These are phyloP conservation scores for Torymus tubicola DNA, from an alignment of 2,888 invertebrate species.

Conservation along the genomic window DNA sequence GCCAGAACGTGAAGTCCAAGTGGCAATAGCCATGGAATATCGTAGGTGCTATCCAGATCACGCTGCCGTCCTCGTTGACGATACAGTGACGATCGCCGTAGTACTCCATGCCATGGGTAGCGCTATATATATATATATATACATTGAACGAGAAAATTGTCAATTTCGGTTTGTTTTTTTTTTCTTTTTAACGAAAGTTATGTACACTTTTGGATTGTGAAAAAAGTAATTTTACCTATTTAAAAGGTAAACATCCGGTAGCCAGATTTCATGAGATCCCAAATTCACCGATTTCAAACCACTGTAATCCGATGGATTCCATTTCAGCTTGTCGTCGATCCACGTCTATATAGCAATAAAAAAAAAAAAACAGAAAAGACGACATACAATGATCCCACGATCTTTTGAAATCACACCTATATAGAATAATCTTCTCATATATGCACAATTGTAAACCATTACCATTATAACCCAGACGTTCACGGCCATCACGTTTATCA, in stretches of 20 bases:
- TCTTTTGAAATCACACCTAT: too few species aligned
- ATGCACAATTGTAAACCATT: slow-evolving; percentile 11
- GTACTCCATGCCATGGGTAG: slow-evolving; percentile 79
- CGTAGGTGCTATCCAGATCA: slow-evolving; percentile 84
- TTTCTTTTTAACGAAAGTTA: neutral
- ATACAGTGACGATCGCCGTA: slow-evolving; percentile 80
- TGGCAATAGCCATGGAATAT: slow-evolving; percentile 83
- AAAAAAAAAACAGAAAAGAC: too few species aligned
- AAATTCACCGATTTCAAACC: slow-evolving; percentile 81
- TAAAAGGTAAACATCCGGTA: slow-evolving; percentile 85
- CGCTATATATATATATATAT: slow-evolving; percentile 77
- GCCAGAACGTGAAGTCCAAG: slow-evolving; percentile 85
- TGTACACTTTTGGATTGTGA: too few species aligned
- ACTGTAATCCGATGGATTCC: slow-evolving; percentile 84
- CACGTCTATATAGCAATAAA: slow-evolving; percentile 79
- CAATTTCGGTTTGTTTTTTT: neutral
- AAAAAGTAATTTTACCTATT: slow-evolving; percentile 78
- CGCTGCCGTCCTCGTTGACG: slow-evolving; percentile 77
- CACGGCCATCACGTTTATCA: slow-evolving; percentile 54
- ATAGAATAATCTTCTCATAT: too few species aligned
- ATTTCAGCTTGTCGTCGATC: slow-evolving; percentile 85
- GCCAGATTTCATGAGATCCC: slow-evolving; percentile 86
- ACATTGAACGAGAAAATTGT: too few species aligned
- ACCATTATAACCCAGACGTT: slow-evolving; percentile 57
- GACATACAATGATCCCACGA: too few species aligned